Evolutionary conservation across 2,113 vertebrate species (phyloP), one percentile per base, ranked within the genome.

Genomic region (Halcyon malimbica): DNA sequence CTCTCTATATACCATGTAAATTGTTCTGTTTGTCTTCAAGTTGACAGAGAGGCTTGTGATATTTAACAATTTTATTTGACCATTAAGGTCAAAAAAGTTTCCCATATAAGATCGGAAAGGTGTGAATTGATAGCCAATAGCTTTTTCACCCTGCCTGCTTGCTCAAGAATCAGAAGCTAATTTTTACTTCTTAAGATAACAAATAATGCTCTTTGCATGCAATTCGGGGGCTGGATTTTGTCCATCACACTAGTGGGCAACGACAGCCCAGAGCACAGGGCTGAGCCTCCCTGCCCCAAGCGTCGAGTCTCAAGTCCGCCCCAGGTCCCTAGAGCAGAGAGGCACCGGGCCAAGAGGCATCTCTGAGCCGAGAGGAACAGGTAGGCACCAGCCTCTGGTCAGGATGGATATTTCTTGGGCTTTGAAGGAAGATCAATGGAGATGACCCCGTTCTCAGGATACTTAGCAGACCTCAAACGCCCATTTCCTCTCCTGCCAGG

Each of bases 21-120:
- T 96, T 96, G 90, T 95, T 96, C 95, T 94, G 90, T 97, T 97
- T 96, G 96, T 94, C 93, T 83, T 78, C 63, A 97, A 94, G 93
- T 89, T 96, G 96, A 96, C 94, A 96, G 95, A 97, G 94, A 97
- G 95, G 89, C 87, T 96, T 71, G 84, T 97, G 94, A 94, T 96
- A 96, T 97, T 97, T 97, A 97, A 96, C 94, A 95, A 96, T 97
- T 96, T 96, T 96, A 97, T 96, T 94, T 96, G 96, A 96, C 94
- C 82, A 96, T 94, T 97, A 95, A 96, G 94, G 90, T 97, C 88
- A 96, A 90, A 96, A 93, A 96, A 91, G 90, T 97, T 96, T 90
- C 81, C 82, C 85, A 97, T 90, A 79, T 44, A 94, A 73, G 92
- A 90, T 75, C 13, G 2, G 80, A 93, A 90, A 84, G 65, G 84